A percentile compares a stretch with the other conserved stretches of the same genome.
Conservation (phyloP, 1,140 invertebrate species). For the Anastrepha ludens region DNA sequence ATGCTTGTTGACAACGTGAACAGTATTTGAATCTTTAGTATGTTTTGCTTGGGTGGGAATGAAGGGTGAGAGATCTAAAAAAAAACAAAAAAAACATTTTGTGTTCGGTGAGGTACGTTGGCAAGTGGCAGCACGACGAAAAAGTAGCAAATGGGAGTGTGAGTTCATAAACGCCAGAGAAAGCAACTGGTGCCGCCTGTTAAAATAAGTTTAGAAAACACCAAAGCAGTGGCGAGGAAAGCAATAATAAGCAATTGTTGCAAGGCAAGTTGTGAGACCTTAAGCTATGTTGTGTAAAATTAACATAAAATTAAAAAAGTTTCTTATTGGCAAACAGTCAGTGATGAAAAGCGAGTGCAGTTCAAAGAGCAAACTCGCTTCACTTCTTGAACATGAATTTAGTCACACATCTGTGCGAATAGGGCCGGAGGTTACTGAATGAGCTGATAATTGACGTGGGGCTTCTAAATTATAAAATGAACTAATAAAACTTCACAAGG, state of each 20-base stretch:
- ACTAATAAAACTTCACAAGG: background rate
- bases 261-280: background rate
- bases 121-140: too few relatives aligned
- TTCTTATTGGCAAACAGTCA: background rate
- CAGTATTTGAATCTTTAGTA: too few relatives aligned
- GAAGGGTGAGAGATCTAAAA: too few relatives aligned
- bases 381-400: background rate
- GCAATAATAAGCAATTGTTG: background rate
- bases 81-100: too few relatives aligned
- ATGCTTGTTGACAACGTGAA: too few relatives aligned
- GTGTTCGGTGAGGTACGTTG: too few relatives aligned
- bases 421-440: background rate
- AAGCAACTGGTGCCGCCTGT: conserved; percentile 31
- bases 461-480: background rate
- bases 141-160: background rate
- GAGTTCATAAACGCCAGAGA: background rate
- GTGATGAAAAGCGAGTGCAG: background rate
- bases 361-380: conserved; percentile 2
- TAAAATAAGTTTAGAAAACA: background rate
- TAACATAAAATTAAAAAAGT: conserved; percentile 52
- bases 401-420: background rate
- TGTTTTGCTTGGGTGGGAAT: too few relatives aligned
- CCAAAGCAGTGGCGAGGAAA: background rate
- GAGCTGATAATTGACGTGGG: conserved; percentile 10
- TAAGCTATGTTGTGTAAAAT: background rate